These are phyloP conservation scores for Gymnosoma rotundatum DNA, from an alignment of 2,888 invertebrate species.

Conservation along the genomic window DNA sequence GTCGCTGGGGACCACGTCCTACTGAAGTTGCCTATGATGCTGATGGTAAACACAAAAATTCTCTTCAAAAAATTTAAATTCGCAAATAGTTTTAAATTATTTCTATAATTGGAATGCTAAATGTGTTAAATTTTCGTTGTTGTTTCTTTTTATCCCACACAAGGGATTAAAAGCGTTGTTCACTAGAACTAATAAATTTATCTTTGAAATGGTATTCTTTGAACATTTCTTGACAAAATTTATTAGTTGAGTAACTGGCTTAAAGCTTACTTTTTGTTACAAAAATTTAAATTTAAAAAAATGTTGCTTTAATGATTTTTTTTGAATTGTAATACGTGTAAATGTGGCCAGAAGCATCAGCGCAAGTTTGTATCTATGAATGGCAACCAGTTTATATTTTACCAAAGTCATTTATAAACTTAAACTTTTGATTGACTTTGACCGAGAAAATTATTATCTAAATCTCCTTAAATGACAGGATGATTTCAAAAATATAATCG, in stretches of 20 bases:
- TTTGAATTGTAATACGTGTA: background rate
- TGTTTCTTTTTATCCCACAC: background rate
- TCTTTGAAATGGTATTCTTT: background rate
- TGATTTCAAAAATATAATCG: background rate
- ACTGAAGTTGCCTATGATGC: slow-evolving; percentile 89
- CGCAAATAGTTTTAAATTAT: background rate
- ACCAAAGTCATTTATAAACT: slow-evolving; percentile 11
- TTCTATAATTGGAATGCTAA: slow-evolving; percentile 55
- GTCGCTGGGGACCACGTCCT: slow-evolving; percentile 87
- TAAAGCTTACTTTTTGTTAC: slow-evolving; percentile 39
- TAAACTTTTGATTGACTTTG: background rate
- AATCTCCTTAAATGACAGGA: slow-evolving; percentile 28
- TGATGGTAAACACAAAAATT: slow-evolving; percentile 85
- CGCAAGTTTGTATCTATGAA: slow-evolving; percentile 45
- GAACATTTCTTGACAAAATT: background rate
- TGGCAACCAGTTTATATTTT: slow-evolving; percentile 33
- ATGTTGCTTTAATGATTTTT: slow-evolving; percentile 18
- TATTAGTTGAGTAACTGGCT: slow-evolving; percentile 27
- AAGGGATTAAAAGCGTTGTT: slow-evolving; percentile 3
- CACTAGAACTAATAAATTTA: slow-evolving; percentile 14
- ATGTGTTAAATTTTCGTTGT: slow-evolving; percentile 45
- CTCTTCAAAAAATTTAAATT: slow-evolving; percentile 17
- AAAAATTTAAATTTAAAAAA: slow-evolving; percentile 12
- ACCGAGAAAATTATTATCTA: background rate
- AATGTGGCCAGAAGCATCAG: slow-evolving; percentile 72